These are phyloP conservation scores for Drosophila affinis DNA, from an alignment of 2,888 invertebrate species.

Conservation along the genomic window DNA sequence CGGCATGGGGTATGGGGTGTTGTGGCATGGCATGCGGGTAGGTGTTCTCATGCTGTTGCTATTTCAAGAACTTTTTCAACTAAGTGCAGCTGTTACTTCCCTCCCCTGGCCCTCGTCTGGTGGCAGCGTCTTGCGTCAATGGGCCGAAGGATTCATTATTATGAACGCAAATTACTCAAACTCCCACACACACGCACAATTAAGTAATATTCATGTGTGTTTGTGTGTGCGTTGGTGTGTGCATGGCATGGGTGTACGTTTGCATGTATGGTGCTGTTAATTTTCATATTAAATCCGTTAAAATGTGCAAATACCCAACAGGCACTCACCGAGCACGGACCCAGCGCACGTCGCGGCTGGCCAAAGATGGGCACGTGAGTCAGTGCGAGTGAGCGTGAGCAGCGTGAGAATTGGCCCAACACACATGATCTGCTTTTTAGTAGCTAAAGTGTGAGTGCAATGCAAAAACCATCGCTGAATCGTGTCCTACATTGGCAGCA, in stretches of 20 bases:
- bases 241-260: conserved; percentile 5
- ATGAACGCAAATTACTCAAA: conserved; percentile 67
- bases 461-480: too few relatives aligned
- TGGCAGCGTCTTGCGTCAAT: conserved; percentile 27
- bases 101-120: not conserved
- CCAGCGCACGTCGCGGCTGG: conserved; percentile 4
- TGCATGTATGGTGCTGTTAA: conserved; percentile 59
- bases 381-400: too few relatives aligned
- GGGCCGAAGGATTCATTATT: conserved; percentile 65
- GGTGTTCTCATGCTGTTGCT: conserved; percentile 47
- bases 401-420: not conserved
- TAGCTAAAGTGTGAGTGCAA: too few relatives aligned
- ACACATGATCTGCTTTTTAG: too few relatives aligned
- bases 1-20: not conserved
- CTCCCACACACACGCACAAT: conserved; percentile 29
- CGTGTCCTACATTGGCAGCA: too few relatives aligned
- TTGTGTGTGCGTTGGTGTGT: conserved; percentile 15
- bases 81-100: conserved; percentile 66
- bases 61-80: conserved; percentile 73
- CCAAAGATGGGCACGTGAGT: conserved; percentile 15
- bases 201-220: conserved; percentile 9
- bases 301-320: conserved; percentile 76
- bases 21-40: not conserved
- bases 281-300: conserved; percentile 78
- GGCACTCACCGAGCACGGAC: conserved; percentile 51